Base-by-base conservation (phyloP, 2,797 vertebrate genomes). In the Clarias fuscus region DNA sequence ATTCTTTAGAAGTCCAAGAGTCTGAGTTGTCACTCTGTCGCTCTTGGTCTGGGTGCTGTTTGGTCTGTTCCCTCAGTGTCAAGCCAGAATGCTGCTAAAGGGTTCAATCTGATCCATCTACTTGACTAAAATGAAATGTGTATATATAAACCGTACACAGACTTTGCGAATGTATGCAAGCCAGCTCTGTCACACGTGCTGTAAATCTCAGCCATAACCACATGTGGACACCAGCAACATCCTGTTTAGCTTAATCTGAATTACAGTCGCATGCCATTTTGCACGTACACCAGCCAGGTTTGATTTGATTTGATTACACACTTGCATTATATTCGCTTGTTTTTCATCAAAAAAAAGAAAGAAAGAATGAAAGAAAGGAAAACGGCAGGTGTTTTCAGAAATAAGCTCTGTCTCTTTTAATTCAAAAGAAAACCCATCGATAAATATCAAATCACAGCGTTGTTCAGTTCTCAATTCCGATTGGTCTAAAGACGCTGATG, bases 1-100 rank as follows among this genome's bases (percentile, higher is more conserved):
- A 84, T 89, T 89, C 90, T 89, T 92, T 92, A 90, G 89, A 92
- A 90, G 78, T 86, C 88, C 71, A 89, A 89, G 90, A 89, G 88
- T 90, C 24, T 79, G 84, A 90, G 90, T 91, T 85, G 83, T 90
- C 24, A 53, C 33, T 33, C 33, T 33, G 48, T 90, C 79, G 87
- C 83, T 89, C 87, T 88, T 61, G 30, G 15, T 67, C 43, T 77
- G 64, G 72, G 43, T 80, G 67, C 4, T 20, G 64, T 4, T 65
- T 0, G 18, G 7, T 15, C 17, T 62, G 65, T 82, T n/a, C n/a
- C 20, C 61, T 40, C 11, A 40, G 22, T 62, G 33, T 40, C 33
- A n/a, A 62, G 10, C 20, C 22, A 17, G 14, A 64, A 80, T 43
- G 17, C 14, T 43, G 77, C 17, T 22, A 22, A 20, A 40, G 59